A percentile compares a stretch with the other conserved stretches of the same genome.
These are phyloP conservation scores for Polyploca ridens DNA, from an alignment of 2,888 invertebrate species.

Conservation along the genomic window DNA sequence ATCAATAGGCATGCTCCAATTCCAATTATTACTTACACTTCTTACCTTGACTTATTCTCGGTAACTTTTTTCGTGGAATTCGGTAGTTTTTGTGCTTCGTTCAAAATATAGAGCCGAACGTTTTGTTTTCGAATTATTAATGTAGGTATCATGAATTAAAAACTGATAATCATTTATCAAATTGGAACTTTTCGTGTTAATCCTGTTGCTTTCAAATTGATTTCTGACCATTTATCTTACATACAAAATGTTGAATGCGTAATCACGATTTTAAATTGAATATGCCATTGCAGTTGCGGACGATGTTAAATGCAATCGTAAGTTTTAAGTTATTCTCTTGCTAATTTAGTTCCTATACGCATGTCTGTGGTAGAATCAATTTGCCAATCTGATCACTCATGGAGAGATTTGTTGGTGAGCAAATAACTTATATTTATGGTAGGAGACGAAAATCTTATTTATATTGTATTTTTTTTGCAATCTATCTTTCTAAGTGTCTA, in stretches of 20 bases:
- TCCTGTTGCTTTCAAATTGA: constrained; percentile 19
- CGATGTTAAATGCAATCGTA: constrained; percentile 7
- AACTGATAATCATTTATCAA: constrained; percentile 12
- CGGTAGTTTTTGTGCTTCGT: no score
- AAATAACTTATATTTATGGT: not conserved
- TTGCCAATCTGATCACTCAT: not conserved
- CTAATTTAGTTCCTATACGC: constrained; percentile 7
- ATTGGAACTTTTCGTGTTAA: constrained; percentile 16
- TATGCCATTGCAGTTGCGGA: constrained; percentile 2
- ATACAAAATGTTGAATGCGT: constrained; percentile 11
- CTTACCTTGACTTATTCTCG: not conserved
- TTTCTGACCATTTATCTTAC: constrained; percentile 20
- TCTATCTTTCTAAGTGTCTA: no score
- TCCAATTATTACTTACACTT: constrained; percentile 23
- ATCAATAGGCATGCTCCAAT: constrained; percentile 31
- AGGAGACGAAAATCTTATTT: not conserved
- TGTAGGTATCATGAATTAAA: not conserved
- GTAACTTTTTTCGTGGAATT: not conserved
- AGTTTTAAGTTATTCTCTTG: not conserved
- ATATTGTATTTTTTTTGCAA: no score
- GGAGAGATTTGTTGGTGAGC: not conserved
- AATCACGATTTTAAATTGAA: constrained; percentile 15
- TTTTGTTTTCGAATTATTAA: not conserved
- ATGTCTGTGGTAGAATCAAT: not conserved
- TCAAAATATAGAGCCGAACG: no score